phyloP scores from a whole-genome alignment of 92 coral and sea anemone genomes.

The Anthopleura xanthogrammica region DNA sequence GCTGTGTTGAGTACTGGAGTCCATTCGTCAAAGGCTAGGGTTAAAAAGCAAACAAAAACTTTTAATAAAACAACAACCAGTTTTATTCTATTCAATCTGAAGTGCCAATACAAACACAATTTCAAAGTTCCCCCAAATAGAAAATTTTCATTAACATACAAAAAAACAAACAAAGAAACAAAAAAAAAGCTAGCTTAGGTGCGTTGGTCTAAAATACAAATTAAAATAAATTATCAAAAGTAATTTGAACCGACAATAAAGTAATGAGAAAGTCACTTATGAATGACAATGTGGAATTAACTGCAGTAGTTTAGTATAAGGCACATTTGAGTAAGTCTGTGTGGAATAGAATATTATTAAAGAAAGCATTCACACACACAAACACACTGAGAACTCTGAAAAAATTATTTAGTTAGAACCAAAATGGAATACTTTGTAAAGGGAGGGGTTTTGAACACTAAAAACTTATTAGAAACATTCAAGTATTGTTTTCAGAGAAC shows the following conservation, averaged over 20 bases:
- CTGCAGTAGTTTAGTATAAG: neutral
- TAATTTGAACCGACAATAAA: neutral
- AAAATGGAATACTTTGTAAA: too few species aligned
- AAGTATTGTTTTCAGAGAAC: neutral
- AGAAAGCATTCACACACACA: too few species aligned
- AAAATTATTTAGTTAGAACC: too few species aligned
- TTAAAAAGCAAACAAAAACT: neutral
- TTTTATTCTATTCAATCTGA: neutral
- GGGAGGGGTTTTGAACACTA: neutral
- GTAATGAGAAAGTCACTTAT: neutral
- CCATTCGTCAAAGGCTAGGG: constrained; percentile 72
- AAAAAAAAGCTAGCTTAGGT: neutral
- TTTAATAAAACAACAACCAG: neutral
- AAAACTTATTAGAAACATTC: neutral
- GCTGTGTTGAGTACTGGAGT: constrained; percentile 63
- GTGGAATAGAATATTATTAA: too few species aligned
- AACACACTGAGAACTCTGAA: too few species aligned
- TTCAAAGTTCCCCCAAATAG: neutral
- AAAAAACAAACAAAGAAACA: neutral
- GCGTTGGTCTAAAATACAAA: neutral
- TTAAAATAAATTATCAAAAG: neutral
- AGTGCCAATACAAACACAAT: neutral
- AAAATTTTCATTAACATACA: neutral
- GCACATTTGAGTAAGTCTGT: neutral
- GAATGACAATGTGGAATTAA: neutral